Base-by-base conservation (phyloP, 1,140 invertebrate species). In the Gryon sp. region DNA sequence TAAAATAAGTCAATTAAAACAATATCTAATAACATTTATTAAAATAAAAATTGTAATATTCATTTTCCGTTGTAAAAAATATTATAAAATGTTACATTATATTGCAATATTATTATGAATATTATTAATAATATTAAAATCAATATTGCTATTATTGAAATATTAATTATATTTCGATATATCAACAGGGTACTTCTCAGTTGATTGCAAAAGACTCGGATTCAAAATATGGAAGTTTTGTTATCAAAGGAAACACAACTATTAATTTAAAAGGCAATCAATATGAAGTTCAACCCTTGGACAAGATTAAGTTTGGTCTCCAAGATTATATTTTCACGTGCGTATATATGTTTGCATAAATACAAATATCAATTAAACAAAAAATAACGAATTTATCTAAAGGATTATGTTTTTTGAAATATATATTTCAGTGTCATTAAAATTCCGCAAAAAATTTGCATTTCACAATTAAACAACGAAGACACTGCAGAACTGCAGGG, bases 181-280 rank as follows among this genome's bases (percentile, higher is more conserved):
- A 14, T 52, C 30, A 11, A 15, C 57, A n/a, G 72, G 18, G 24
- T 57, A 6, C 1, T 12, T 59, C 76, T 12, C 4, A 1, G 7
- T 75, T 78, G n/a, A 41, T 34, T n/a, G 0, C 80, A n/a, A 74
- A 65, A 36, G 81, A 83, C 40, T 9, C 16, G 2, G 16, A 40
- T 1, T 82, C 81, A 15, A 82, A 80, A 34, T 82, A 83, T 68
- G 79, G 79, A 14, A 78, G 62, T 48, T 70, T 34, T 7, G 20
- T 80, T n/a, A 2, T 68, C 0, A 11, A 2, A n/a, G 30, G 28
- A n/a, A 15, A 30, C 26, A 18, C 30, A 16, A 53, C 3, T n/a
- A 38, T 46, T 6, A 32, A 62, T 30, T 5, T 82, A 4, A 45
- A 62, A 6, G 15, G 45, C 14, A 46, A 46, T 28, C 45, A 50